Percentiles rank a stretch among this genome's conserved stretches.
phyloP scores from a whole-genome alignment of 2,113 vertebrate species.

The Crypturellus undulatus region DNA sequence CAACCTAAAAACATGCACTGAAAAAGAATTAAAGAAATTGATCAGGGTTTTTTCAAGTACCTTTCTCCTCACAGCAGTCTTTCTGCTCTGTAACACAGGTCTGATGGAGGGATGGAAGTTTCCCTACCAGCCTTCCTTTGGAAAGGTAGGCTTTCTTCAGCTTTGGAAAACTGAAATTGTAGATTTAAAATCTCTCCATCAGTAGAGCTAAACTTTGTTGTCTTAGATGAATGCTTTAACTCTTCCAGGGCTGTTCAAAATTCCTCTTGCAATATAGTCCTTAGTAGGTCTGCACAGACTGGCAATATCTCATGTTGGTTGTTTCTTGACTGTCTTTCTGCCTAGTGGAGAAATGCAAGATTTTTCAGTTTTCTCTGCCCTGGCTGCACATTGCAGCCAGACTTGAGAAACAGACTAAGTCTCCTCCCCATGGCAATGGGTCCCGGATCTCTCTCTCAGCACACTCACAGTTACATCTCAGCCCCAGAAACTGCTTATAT shows the following conservation, averaged over 20 bases:
- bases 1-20: not conserved
- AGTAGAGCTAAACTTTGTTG: not conserved
- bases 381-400: not conserved
- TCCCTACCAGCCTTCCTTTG: not conserved
- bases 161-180: not conserved
- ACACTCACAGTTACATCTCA: not conserved
- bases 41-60: not conserved
- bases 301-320: accelerated
- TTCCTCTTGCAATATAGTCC: not conserved
- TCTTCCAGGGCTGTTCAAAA: not conserved
- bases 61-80: not conserved
- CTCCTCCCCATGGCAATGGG: accelerated
- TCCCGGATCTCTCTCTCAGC: not conserved
- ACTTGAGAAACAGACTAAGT: not conserved
- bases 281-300: not conserved
- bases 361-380: not conserved
- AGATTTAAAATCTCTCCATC: not conserved
- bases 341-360: not conserved
- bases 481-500: not conserved
- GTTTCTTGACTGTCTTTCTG: not conserved
- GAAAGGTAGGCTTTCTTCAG: not conserved
- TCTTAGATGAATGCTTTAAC: not conserved
- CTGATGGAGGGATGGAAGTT: not conserved
- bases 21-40: not conserved
- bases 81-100: not conserved